Conservation (phyloP, 2,888 invertebrate species). For the Phyto melanocephala region DNA sequence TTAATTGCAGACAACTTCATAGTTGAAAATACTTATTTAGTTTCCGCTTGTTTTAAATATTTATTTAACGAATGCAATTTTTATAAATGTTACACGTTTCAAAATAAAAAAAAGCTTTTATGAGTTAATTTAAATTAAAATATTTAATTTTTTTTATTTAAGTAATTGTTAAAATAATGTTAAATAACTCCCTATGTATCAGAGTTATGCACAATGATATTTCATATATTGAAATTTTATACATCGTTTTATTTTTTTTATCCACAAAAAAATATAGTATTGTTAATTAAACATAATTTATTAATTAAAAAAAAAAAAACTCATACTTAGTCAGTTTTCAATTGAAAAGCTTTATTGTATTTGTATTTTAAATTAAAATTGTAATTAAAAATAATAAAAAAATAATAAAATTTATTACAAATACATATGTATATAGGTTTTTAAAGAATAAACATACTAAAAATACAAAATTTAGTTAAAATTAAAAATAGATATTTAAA, state of each 20-base stretch:
- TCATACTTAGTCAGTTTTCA: constrained; percentile 36
- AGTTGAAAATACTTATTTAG: no score
- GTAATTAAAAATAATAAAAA: no score
- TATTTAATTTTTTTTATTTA: not conserved
- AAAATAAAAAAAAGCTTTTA: no score
- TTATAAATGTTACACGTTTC: no score
- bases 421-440: not conserved
- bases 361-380: constrained; percentile 17
- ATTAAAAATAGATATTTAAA: no score
- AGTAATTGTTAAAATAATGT: not conserved
- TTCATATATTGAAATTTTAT: no score
- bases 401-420: constrained; percentile 27
- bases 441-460: not conserved
- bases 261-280: not conserved
- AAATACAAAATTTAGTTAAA: no score
- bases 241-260: not conserved
- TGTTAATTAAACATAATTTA: constrained; percentile 2
- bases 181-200: no score
- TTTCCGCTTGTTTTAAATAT: no score
- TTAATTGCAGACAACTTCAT: no score
- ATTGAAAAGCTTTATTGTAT: constrained; percentile 40
- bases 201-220: no score
- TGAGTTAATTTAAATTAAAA: not conserved
- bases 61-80: no score
- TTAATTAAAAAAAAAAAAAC: not conserved